Evolutionary conservation across 2,888 invertebrate genomes (phyloP).

Genomic region (Phoronis australis): DNA sequence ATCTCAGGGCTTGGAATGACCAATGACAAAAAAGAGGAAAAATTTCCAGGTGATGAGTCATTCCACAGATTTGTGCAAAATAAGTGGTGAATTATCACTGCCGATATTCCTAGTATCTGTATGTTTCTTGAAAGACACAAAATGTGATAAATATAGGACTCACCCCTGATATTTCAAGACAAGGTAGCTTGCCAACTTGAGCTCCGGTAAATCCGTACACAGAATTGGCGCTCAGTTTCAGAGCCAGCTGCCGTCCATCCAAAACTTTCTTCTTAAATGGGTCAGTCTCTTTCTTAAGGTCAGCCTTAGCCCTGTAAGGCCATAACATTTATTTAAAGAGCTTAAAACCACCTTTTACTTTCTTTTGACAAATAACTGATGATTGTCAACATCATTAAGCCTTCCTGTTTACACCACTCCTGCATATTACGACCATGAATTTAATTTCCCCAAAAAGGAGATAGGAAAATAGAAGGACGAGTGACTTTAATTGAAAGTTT

Average conservation of each 20-base stretch:
- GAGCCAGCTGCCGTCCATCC: slow-evolving; percentile 92
- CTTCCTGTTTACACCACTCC: no score
- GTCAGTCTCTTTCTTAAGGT: slow-evolving; percentile 92
- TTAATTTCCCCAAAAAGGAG: no score
- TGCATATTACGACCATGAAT: no score
- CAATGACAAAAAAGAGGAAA: no score
- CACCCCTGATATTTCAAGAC: slow-evolving; percentile 87
- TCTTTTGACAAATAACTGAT: neutral
- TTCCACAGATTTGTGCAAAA: no score
- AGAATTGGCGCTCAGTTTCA: slow-evolving; percentile 98
- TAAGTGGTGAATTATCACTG: no score
- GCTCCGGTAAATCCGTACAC: slow-evolving; percentile 99
- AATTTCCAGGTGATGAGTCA: no score
- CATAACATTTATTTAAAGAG: neutral
- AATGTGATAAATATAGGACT: slow-evolving; percentile 23
- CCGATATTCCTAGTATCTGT: no score
- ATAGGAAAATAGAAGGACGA: no score
- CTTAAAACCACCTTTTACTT: neutral
- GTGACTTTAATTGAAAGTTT: no score
- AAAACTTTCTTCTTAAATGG: slow-evolving; percentile 84
- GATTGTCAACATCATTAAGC: no score
- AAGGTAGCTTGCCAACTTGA: slow-evolving; percentile 90
- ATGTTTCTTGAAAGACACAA: neutral
- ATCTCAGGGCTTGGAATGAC: no score
- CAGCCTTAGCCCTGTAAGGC: slow-evolving; percentile 69